Percentiles rank a stretch among this genome's conserved stretches.
Evolutionary conservation across 1,140 invertebrate species (phyloP).

Genomic region (Heterodera carotae): DNA sequence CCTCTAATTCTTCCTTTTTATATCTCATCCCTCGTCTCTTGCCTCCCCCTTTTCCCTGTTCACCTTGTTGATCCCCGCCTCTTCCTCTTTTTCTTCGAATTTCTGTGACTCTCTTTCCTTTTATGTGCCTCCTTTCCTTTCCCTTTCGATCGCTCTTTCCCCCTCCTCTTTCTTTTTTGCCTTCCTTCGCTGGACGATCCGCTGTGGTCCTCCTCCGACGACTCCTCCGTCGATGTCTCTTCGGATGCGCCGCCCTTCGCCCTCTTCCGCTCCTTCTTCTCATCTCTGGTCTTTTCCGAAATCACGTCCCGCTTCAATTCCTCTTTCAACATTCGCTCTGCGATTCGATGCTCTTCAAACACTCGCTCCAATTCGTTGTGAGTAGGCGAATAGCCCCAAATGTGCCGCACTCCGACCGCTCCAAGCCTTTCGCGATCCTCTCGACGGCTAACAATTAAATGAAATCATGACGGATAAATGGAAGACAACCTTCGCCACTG

Average conservation of each 20-base stretch:
- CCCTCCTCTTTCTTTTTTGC: slow-evolving; percentile 42
- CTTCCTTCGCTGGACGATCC: slow-evolving; percentile 32
- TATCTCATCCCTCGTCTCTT: too few species aligned
- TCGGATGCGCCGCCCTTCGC: too few species aligned
- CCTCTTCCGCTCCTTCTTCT: slow-evolving; percentile 28
- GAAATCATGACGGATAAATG: slow-evolving; percentile 17
- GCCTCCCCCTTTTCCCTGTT: slow-evolving; percentile 12
- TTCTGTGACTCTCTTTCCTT: slow-evolving; percentile 28
- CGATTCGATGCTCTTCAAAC: slow-evolving; percentile 47
- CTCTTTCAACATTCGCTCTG: slow-evolving; percentile 32
- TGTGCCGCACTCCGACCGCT: slow-evolving; percentile 33
- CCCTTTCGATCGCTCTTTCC: slow-evolving; percentile 52
- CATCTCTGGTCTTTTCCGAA: slow-evolving; percentile 19
- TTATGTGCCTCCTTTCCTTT: slow-evolving; percentile 54
- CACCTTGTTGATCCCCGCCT: slow-evolving; percentile 3
- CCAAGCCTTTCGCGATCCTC: slow-evolving; percentile 46
- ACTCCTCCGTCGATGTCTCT: slow-evolving; percentile 37
- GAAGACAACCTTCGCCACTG: slow-evolving; percentile 45
- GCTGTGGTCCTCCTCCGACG: slow-evolving; percentile 21
- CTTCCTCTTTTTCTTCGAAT: slow-evolving; percentile 46
- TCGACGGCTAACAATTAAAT: slow-evolving; percentile 49
- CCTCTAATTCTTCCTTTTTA: too few species aligned
- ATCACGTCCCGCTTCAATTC: slow-evolving; percentile 36
- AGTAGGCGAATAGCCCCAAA: slow-evolving; percentile 60
- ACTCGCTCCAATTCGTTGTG: slow-evolving; percentile 53